A percentile compares a stretch with the other conserved stretches of the same genome.
Conservation (phyloP, 2,888 invertebrate species). For the Dichetophora obliterata region DNA sequence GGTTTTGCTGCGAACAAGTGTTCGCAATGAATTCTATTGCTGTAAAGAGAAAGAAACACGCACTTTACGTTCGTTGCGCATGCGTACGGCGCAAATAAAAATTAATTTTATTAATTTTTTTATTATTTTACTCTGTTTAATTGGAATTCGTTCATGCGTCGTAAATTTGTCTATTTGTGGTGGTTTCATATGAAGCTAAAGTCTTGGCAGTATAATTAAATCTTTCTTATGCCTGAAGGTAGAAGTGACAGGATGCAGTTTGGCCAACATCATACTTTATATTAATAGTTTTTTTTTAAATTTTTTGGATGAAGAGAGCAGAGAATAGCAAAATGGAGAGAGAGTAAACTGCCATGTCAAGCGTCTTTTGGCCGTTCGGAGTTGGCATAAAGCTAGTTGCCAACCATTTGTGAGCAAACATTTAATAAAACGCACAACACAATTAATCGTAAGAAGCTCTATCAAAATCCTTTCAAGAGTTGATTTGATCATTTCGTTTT, state of each 20-base stretch:
- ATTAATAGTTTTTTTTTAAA: background rate
- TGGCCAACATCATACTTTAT: background rate
- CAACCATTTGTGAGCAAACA: no score
- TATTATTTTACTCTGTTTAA: background rate
- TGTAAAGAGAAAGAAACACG: background rate
- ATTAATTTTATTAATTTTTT: slow-evolving; percentile 22
- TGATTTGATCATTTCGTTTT: no score
- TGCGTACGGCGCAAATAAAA: slow-evolving; percentile 21
- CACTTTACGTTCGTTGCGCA: slow-evolving; percentile 32
- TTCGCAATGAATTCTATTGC: background rate
- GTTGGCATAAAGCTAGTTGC: no score
- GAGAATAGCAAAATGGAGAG: no score
- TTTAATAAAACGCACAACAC: no score
- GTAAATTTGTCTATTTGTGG: slow-evolving; percentile 10
- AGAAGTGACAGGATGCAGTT: background rate
- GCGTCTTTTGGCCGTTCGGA: no score
- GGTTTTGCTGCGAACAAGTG: background rate
- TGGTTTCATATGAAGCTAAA: no score
- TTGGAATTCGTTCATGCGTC: slow-evolving; percentile 6
- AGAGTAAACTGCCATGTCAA: no score
- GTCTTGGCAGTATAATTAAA: no score
- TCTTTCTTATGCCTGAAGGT: background rate
- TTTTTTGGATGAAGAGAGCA: no score
- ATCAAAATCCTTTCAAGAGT: no score
- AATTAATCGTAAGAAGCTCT: no score